These are phyloP conservation scores for Plemyria rubiginata DNA, from an alignment of 2,888 invertebrate genomes.

Conservation along the genomic window DNA sequence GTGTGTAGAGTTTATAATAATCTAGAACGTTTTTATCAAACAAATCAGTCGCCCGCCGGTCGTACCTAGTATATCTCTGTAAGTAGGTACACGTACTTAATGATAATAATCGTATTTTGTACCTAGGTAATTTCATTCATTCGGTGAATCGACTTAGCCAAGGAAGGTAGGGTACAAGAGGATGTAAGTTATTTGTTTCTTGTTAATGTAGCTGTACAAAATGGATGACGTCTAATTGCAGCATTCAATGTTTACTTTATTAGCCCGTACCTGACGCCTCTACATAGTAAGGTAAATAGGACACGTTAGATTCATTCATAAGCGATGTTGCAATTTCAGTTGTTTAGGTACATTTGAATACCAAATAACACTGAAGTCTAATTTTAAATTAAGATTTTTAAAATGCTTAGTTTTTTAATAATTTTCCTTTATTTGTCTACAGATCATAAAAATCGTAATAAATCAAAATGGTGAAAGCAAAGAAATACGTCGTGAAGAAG, in stretches of 20 bases:
- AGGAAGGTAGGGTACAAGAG: background rate
- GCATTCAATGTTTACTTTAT: background rate
- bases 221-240: conserved; percentile 1
- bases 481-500: conserved; percentile 83
- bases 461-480: conserved; percentile 74
- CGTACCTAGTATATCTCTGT: conserved; percentile 9
- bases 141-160: background rate
- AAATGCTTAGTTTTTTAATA: too few species aligned
- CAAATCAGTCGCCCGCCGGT: conserved; percentile 1
- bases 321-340: too few species aligned
- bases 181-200: background rate
- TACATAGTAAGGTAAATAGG: background rate
- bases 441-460: background rate
- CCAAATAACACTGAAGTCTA: too few species aligned
- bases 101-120: conserved; percentile 6
- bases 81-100: conserved; percentile 2
- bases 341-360: too few species aligned
- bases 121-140: background rate
- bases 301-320: too few species aligned
- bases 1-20: conserved; percentile 3
- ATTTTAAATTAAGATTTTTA: too few species aligned
- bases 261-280: too few species aligned
- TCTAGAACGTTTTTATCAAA: conserved; percentile 10
- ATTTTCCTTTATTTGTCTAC: conserved; percentile 6
- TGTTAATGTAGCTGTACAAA: background rate